Base-by-base conservation (phyloP, 2,888 invertebrate species). In the Tipula lateralis region DNA sequence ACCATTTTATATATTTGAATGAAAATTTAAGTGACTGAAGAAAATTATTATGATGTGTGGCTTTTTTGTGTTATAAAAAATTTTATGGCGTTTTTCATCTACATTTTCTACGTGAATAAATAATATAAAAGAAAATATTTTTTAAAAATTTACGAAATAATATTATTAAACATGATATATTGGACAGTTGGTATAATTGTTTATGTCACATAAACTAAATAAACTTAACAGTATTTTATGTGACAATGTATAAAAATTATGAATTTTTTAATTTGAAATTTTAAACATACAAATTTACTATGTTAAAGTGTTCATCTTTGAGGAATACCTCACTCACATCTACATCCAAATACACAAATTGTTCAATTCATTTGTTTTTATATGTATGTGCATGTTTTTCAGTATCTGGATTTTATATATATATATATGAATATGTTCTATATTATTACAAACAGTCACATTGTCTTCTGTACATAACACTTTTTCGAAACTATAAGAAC, bases 21-120 rank as follows among this genome's bases (percentile, higher is more conserved):
- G 66, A 66, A 66, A 66, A 66, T 66, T 66, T 66, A 66, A 66
- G 66, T 66, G 66, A 66, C 66, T 66, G 66, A 66, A 66, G 66
- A 66, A 66, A 66, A 66, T 66, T 66, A 66, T 66, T 66, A 66
- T 66, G 66, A 66, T 66, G 66, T 66, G 66, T 66, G 66, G 66
- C 66, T 66, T 66, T 66, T 66, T 66, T 66, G 66, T 24, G 24
- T 66, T 24, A 9, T 66, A 66, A 66, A 50, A 66, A 24, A 13
- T 66, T 66, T 66, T 66, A 66, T 66, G 24, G 66, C 66, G 12
- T 66, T 66, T 66, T 24, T 66, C 66, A 66, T 66, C 24, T 66
- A 66, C 24, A 66, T 66, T 66, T 66, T 19, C 24, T 9, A 66
- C 66, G 24, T 66, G 66, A 24, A 66, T n/a, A 44, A 44, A 44